These are phyloP conservation scores for Trialeurodes vaporariorum DNA, from an alignment of 1,140 invertebrate species.

Conservation along the genomic window DNA sequence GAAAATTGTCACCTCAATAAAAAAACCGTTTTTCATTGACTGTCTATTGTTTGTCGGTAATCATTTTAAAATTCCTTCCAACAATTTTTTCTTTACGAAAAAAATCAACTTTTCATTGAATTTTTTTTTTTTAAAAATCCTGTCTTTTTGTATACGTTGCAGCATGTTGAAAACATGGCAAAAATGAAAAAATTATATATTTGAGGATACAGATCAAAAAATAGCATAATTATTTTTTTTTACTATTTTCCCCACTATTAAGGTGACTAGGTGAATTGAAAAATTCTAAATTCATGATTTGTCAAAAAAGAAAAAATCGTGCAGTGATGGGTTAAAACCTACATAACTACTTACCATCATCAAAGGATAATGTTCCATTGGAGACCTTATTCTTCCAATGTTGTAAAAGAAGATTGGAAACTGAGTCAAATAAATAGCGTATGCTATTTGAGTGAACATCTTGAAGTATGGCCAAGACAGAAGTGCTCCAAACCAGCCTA, in stretches of 20 bases:
- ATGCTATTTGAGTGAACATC: constrained; percentile 48
- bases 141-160: too few species aligned
- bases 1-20: too few species aligned
- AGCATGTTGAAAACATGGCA: too few species aligned
- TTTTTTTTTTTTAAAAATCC: too few species aligned
- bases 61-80: too few species aligned
- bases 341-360: constrained; percentile 37
- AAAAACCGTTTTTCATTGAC: too few species aligned
- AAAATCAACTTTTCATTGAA: too few species aligned
- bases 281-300: neutral
- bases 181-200: too few species aligned
- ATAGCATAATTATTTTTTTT: neutral
- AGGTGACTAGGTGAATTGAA: neutral
- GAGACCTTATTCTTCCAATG: constrained; percentile 41
- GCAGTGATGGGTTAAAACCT: neutral
- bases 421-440: constrained; percentile 60
- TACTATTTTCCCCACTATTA: neutral
- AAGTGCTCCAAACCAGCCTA: constrained; percentile 49
- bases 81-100: too few species aligned
- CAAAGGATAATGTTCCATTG: constrained; percentile 40
- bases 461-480: constrained; percentile 48
- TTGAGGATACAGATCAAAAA: neutral
- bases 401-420: constrained; percentile 52
- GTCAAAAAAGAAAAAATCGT: neutral
- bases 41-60: too few species aligned